Conservation (phyloP, 2,888 invertebrate genomes). For the Lithophane semibrunnea region DNA sequence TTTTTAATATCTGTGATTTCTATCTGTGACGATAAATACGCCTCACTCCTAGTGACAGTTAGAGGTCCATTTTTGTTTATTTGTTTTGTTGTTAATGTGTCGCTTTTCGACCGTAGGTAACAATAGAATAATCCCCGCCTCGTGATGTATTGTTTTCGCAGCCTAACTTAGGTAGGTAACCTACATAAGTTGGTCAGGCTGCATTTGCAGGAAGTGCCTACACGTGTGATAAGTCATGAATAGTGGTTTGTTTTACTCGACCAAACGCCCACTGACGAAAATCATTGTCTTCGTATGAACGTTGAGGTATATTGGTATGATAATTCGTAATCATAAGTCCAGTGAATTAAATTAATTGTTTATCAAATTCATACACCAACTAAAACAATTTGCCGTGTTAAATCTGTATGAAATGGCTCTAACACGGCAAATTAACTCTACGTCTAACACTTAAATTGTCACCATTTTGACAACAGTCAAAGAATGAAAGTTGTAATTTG, state of each 20-base stretch:
- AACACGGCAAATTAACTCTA: no score
- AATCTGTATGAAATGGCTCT: background rate
- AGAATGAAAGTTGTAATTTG: background rate
- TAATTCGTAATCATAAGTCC: background rate
- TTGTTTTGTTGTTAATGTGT: background rate
- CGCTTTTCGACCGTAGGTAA: background rate
- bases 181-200: slow-evolving; percentile 12
- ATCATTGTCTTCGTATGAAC: background rate
- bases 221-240: background rate
- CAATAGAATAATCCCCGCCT: background rate
- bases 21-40: no score
- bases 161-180: background rate
- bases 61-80: no score
- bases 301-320: background rate
- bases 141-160: background rate
- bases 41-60: no score
- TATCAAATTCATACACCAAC: background rate
- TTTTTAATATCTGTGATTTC: no score
- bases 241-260: background rate
- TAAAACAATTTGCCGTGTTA: background rate
- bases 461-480: background rate
- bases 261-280: no score
- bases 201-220: background rate
- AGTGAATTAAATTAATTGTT: no score
- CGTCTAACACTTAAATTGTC: no score